These are phyloP conservation scores for Leptinotarsa haldemani DNA, from an alignment of 2,888 invertebrate species.

Conservation along the genomic window DNA sequence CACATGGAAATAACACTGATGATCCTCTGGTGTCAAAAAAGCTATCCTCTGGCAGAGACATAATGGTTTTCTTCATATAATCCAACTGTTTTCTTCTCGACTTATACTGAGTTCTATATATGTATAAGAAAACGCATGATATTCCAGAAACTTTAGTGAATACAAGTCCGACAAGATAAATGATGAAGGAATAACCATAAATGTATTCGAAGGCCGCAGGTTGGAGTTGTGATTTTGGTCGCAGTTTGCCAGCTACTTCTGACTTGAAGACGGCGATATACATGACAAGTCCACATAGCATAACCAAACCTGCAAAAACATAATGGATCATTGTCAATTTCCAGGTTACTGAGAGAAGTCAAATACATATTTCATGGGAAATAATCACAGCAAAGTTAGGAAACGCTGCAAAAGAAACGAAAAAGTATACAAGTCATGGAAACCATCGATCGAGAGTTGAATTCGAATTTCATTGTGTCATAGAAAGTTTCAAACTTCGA, in stretches of 20 bases:
- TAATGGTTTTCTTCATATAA: neutral
- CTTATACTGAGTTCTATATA: constrained; percentile 72
- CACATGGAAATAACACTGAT: constrained; percentile 63
- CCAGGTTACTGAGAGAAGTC: neutral
- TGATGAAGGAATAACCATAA: constrained; percentile 89
- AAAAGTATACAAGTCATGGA: too few species aligned
- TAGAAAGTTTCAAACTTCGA: too few species aligned
- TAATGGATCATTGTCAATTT: constrained; percentile 17
- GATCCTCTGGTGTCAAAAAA: constrained; percentile 24
- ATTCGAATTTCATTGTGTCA: too few species aligned
- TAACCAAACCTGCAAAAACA: constrained; percentile 79
- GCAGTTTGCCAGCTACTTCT: constrained; percentile 88
- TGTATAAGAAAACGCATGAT: constrained; percentile 87
- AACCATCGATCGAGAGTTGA: too few species aligned
- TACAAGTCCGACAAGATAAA: constrained; percentile 87
- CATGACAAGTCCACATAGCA: constrained; percentile 91
- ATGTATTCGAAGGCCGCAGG: constrained; percentile 85
- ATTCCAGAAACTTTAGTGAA: constrained; percentile 88
- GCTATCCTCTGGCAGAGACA: neutral
- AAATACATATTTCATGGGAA: neutral
- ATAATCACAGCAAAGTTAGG: neutral
- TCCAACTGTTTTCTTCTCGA: constrained; percentile 65
- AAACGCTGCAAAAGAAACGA: too few species aligned
- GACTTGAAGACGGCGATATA: constrained; percentile 94
- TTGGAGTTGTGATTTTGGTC: constrained; percentile 82